Evolutionary conservation across 2,888 invertebrate genomes (phyloP).

Genomic region (Eupithecia pulchellata): DNA sequence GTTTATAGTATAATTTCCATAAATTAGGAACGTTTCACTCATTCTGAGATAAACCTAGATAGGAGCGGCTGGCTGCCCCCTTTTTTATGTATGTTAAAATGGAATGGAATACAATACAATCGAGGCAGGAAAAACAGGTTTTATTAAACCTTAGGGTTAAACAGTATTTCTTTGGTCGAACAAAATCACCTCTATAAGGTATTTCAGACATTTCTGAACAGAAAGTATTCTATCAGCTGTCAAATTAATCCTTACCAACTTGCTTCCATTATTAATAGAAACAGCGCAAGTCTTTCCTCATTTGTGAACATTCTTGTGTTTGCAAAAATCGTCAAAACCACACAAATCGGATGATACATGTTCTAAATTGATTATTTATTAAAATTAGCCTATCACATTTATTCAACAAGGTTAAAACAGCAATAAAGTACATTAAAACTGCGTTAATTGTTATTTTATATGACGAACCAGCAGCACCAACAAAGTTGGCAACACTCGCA

Average conservation of each 20-base stretch:
- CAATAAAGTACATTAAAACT: no score
- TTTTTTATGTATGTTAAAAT: no score
- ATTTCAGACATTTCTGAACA: not conserved
- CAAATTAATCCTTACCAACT: not conserved
- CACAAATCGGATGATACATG: not conserved
- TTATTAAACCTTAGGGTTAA: no score
- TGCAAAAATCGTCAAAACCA: not conserved
- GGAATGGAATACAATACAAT: no score
- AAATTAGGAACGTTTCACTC: no score
- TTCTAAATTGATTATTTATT: not conserved
- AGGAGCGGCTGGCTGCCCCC: no score
- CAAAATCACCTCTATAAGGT: no score
- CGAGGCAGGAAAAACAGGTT: no score
- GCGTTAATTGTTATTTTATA: not conserved
- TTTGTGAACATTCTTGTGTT: not conserved
- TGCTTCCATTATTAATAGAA: not conserved
- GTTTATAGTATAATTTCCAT: no score
- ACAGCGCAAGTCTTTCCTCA: not conserved
- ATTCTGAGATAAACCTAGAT: no score
- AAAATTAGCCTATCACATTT: not conserved
- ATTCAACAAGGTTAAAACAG: no score
- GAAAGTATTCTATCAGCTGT: not conserved
- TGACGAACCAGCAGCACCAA: not conserved
- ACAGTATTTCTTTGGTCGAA: no score
- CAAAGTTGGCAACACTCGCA: not conserved